Conservation (phyloP, 2,888 invertebrate genomes). For the Lasioglossum vierecki region DNA sequence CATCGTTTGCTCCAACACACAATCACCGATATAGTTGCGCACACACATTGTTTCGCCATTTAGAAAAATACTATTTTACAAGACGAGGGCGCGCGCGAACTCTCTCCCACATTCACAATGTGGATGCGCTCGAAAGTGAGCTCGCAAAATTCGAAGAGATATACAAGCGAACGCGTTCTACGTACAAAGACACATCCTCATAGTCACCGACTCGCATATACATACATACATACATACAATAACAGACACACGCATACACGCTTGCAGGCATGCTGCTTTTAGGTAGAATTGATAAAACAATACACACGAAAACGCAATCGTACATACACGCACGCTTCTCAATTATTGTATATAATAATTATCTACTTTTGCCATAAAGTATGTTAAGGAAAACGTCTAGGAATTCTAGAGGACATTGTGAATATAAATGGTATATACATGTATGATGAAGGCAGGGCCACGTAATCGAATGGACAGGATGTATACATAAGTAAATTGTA, state of each 20-base stretch:
- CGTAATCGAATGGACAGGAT: conserved; percentile 57
- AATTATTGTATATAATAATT: conserved; percentile 58
- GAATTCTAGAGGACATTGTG: conserved; percentile 65
- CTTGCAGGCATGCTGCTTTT: background rate
- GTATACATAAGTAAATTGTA: conserved; percentile 16
- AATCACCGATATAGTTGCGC: conserved; percentile 50
- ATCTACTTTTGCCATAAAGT: conserved; percentile 57
- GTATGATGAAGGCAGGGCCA: conserved; percentile 56
- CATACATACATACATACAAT: conserved; percentile 11
- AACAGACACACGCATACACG: background rate
- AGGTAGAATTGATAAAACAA: conserved; percentile 46
- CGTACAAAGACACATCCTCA: conserved; percentile 47
- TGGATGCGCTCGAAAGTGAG: conserved; percentile 37
- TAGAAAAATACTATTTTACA: conserved; percentile 82
- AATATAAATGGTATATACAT: conserved; percentile 65
- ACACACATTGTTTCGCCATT: conserved; percentile 70
- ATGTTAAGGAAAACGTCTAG: conserved; percentile 63
- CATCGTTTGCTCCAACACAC: conserved; percentile 21
- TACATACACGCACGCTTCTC: conserved; percentile 37
- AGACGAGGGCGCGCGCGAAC: conserved; percentile 52
- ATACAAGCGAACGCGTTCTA: conserved; percentile 46
- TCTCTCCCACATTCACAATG: conserved; percentile 43
- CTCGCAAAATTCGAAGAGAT: conserved; percentile 48
- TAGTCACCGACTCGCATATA: background rate
- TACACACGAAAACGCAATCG: conserved; percentile 36